phyloP scores from a whole-genome alignment of 2,888 invertebrate species.

The Tiliacea aurago region DNA sequence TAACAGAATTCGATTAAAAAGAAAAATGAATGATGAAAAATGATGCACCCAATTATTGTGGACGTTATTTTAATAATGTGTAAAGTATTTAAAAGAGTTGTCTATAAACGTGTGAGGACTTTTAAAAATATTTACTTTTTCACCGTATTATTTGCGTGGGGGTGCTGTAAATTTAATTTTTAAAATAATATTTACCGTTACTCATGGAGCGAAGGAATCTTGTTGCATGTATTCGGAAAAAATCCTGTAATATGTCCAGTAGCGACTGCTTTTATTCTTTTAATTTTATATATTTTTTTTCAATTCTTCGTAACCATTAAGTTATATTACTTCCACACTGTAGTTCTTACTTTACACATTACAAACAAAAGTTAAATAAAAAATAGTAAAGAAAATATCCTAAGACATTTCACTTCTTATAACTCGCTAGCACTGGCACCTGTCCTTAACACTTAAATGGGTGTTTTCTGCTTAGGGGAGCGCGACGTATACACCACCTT shows the following conservation, averaged over 20 bases:
- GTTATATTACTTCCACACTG: neutral
- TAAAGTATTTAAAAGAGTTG: slow-evolving; percentile 62
- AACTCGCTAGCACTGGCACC: slow-evolving; percentile 60
- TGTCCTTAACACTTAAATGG: slow-evolving; percentile 77
- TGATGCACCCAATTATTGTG: slow-evolving; percentile 45
- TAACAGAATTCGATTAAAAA: slow-evolving; percentile 58
- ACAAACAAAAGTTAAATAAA: neutral
- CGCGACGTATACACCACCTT: slow-evolving; percentile 82
- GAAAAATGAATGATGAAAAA: slow-evolving; percentile 56
- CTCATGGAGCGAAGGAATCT: slow-evolving; percentile 10
- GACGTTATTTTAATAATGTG: slow-evolving; percentile 56
- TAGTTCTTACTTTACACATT: neutral
- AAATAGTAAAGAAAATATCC: neutral
- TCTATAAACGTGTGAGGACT: slow-evolving; percentile 44
- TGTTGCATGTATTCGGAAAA: slow-evolving; percentile 7
- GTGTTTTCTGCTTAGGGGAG: slow-evolving; percentile 83
- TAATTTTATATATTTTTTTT: neutral
- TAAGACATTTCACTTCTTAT: slow-evolving; percentile 35
- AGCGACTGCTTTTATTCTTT: neutral
- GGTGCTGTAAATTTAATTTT: slow-evolving; percentile 36
- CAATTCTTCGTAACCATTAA: neutral
- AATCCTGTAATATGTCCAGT: slow-evolving; percentile 6
- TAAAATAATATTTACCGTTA: slow-evolving; percentile 33
- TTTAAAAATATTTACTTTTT: slow-evolving; percentile 61
- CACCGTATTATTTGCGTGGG: slow-evolving; percentile 43